These are phyloP conservation scores for Machaerirhynchus nigripectus DNA, from an alignment of 2,113 vertebrate genomes.

Conservation along the genomic window DNA sequence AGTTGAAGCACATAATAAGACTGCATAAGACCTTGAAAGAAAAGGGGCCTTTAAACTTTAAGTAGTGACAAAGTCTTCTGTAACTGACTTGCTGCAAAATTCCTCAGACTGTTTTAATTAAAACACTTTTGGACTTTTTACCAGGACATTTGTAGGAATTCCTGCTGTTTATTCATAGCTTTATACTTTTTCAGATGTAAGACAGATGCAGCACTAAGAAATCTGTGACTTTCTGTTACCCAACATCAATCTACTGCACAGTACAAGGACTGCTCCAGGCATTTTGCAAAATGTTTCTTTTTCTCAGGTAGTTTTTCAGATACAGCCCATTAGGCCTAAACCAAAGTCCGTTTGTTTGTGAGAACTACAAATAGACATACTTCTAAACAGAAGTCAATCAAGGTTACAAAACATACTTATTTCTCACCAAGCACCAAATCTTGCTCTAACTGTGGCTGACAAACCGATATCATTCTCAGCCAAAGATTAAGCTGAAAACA, in stretches of 20 bases:
- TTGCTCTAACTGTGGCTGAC: not conserved
- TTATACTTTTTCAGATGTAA: not conserved
- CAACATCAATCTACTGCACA: not conserved
- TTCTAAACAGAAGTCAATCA: not conserved
- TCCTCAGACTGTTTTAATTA: not conserved
- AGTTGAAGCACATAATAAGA: not conserved
- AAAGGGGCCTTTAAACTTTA: not conserved
- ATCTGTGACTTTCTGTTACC: not conserved
- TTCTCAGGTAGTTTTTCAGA: not conserved
- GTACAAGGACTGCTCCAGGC: not conserved
- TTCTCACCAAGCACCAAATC: not conserved
- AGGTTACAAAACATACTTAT: not conserved
- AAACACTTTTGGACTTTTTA: not conserved
- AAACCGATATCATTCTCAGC: not conserved
- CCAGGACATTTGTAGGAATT: not conserved
- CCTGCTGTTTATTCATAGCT: not conserved
- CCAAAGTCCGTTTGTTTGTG: not conserved
- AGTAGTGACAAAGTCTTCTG: not conserved
- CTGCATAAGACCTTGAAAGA: not conserved
- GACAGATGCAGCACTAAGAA: not conserved
- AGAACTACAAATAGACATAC: not conserved
- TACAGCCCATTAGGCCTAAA: not conserved
- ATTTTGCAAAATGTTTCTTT: not conserved
- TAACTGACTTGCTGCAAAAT: not conserved
- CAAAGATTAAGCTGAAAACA: not conserved